phyloP scores from a whole-genome alignment of 2,888 invertebrate genomes.

The Drosophila antonietae region DNA sequence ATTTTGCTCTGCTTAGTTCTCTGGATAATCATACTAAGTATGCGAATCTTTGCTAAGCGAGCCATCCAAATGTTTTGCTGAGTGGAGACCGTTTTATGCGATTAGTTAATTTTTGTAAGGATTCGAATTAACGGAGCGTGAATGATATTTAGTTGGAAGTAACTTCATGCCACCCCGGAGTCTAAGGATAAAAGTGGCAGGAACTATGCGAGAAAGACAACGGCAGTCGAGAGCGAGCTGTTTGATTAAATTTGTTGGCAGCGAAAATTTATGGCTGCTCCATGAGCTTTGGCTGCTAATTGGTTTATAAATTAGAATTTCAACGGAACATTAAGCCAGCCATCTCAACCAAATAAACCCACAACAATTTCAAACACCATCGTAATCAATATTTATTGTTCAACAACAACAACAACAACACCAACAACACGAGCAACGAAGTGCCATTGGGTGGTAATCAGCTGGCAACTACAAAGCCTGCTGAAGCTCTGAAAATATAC shows the following conservation, averaged over 20 bases:
- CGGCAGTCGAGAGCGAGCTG: conserved; percentile 40
- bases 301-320: conserved; percentile 77
- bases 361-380: conserved; percentile 60
- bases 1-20: conserved; percentile 21
- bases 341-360: conserved; percentile 67
- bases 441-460: conserved; percentile 38
- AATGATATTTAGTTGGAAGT: conserved; percentile 48
- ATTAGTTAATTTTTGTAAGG: conserved; percentile 52
- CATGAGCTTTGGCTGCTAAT: conserved; percentile 68
- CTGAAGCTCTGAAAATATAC: conserved; percentile 18
- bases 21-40: conserved; percentile 45
- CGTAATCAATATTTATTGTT: conserved; percentile 69
- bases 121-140: conserved; percentile 60
- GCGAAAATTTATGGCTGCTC: conserved; percentile 60
- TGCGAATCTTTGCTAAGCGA: conserved; percentile 33
- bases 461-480: conserved; percentile 11
- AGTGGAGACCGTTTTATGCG: neutral
- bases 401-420: conserved; percentile 28
- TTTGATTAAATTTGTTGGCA: conserved; percentile 70
- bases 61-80: conserved; percentile 19
- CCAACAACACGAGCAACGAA: conserved; percentile 23
- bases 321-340: conserved; percentile 68
- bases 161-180: conserved; percentile 14
- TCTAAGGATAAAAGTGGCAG: conserved; percentile 9
- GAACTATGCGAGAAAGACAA: conserved; percentile 20